Conservation (phyloP, 64 coral and sea anemone species). For the Astreopora myriophthalma region DNA sequence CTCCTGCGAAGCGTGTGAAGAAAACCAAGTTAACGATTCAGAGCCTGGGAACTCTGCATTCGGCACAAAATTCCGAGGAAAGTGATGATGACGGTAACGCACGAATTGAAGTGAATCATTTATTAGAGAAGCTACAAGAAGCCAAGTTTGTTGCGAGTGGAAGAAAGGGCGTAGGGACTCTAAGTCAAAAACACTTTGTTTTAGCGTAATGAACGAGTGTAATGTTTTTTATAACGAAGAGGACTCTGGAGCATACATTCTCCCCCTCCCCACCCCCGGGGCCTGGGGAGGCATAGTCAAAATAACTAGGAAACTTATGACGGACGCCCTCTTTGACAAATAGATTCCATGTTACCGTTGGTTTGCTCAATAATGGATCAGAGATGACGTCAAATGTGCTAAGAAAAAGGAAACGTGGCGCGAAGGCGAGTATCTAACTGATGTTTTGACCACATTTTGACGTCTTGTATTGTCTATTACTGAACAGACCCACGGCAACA, state of each 20-base stretch:
- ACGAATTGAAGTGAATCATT: slow-evolving; percentile 4
- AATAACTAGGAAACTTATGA: too few relatives aligned
- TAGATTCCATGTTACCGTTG: too few relatives aligned
- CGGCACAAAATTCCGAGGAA: not conserved
- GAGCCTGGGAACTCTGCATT: slow-evolving; percentile 17
- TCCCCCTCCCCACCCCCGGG: not conserved
- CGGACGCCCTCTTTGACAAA: too few relatives aligned
- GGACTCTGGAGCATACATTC: too few relatives aligned
- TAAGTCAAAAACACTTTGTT: slow-evolving; percentile 24
- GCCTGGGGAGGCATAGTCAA: too few relatives aligned
- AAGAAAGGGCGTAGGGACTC: slow-evolving; percentile 13
- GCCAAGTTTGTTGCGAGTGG: slow-evolving; percentile 59
- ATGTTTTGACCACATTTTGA: too few relatives aligned
- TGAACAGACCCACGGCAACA: too few relatives aligned
- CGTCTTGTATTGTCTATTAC: too few relatives aligned
- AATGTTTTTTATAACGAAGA: not conserved
- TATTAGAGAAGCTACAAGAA: slow-evolving; percentile 59
- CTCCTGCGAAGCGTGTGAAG: not conserved
- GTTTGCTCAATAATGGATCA: too few relatives aligned
- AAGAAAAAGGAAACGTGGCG: too few relatives aligned
- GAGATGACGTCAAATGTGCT: too few relatives aligned
- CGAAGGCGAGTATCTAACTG: too few relatives aligned
- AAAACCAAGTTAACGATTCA: not conserved
- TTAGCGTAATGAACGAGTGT: slow-evolving; percentile 10
- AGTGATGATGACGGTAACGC: not conserved